These are phyloP conservation scores for Semotilus atromaculatus DNA, from an alignment of 2,797 vertebrate genomes.

Conservation along the genomic window DNA sequence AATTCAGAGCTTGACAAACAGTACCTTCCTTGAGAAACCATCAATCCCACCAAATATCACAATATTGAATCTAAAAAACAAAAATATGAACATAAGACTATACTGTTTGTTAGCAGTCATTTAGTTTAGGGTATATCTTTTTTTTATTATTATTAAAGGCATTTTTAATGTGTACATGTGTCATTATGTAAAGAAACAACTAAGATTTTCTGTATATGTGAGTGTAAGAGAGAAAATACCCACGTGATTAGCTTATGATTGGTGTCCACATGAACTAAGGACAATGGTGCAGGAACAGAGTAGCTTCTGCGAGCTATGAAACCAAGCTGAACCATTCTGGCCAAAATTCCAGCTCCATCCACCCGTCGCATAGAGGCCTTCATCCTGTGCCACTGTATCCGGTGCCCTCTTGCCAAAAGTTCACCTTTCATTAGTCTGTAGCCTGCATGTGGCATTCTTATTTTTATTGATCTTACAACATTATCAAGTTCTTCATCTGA, in stretches of 20 bases:
- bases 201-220: background rate
- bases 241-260: slow-evolving; percentile 28
- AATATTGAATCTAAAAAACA: background rate
- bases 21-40: background rate
- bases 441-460: slow-evolving; percentile 16
- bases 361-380: slow-evolving; percentile 24
- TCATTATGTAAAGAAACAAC: background rate
- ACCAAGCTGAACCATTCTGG: slow-evolving; percentile 30
- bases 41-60: slow-evolving; percentile 7
- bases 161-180: background rate
- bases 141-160: no score
- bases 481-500: slow-evolving; percentile 24
- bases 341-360: slow-evolving; percentile 24
- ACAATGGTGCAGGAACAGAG: slow-evolving; percentile 27
- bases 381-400: slow-evolving; percentile 12
- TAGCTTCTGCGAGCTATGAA: slow-evolving; percentile 17
- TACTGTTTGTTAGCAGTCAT: background rate
- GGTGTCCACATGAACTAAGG: slow-evolving; percentile 21
- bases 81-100: background rate
- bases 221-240: slow-evolving; percentile 15
- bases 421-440: slow-evolving; percentile 17
- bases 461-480: slow-evolving; percentile 10
- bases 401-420: background rate
- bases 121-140: background rate
- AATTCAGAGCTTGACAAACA: background rate